These are phyloP conservation scores for Trialeurodes vaporariorum DNA, from an alignment of 1,140 invertebrate species.

Conservation along the genomic window DNA sequence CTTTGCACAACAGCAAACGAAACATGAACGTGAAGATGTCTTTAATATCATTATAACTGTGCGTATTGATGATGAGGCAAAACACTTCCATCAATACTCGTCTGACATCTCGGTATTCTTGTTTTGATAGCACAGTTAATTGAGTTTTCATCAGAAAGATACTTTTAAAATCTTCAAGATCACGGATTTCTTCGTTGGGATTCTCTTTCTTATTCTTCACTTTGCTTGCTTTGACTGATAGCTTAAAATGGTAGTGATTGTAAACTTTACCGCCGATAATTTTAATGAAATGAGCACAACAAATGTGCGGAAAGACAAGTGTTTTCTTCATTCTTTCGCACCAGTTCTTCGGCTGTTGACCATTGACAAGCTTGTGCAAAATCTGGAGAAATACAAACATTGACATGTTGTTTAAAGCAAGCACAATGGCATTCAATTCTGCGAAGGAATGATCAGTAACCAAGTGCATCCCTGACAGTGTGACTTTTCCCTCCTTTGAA, in stretches of 20 bases:
- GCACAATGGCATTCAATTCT: not conserved
- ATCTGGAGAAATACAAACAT: not conserved
- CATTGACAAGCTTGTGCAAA: not conserved
- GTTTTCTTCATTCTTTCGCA: not conserved
- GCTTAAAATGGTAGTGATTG: not conserved
- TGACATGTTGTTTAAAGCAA: not conserved
- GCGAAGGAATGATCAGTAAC: not conserved
- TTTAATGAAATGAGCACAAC: not conserved
- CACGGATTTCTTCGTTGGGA: not conserved
- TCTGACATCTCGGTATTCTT: not conserved
- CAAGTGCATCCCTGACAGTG: not conserved
- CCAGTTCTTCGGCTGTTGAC: not conserved
- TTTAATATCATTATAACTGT: not conserved
- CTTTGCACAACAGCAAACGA: not conserved
- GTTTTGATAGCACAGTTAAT: not conserved
- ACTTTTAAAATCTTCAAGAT: not conserved
- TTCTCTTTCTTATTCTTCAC: not conserved
- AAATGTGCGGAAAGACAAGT: not conserved
- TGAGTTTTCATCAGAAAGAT: not conserved
- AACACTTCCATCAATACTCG: not conserved
- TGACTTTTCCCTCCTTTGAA: not conserved
- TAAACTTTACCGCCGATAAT: not conserved
- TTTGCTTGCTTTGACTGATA: not conserved
- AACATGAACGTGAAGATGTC: not conserved
- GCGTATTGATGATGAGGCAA: not conserved